Base-by-base conservation (phyloP, 2,797 vertebrate species). In the Acanthiza pusilla region DNA sequence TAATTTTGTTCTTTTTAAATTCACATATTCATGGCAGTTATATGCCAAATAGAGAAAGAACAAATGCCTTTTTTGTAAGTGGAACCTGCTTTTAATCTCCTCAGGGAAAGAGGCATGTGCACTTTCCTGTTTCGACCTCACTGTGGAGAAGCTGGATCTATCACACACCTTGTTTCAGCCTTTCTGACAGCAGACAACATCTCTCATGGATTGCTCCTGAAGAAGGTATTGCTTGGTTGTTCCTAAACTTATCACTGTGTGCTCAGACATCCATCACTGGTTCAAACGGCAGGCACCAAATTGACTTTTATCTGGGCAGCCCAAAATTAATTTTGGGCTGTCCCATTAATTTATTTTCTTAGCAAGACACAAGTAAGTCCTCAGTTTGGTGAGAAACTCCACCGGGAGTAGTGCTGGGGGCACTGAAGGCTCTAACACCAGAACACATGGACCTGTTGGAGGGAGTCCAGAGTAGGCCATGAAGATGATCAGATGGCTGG, bases 111-210 rank as follows among this genome's bases (percentile, higher is more conserved):
- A 92, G 98, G 99, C 45, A 98, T 99, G 80, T 99, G 98, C 97
- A 99, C 99, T 4, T 99, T 99, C 93, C 98, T 99, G 88, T 99
- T 99, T 84, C 98, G 99, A 55, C 99, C 99, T 54, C 99, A 99
- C 97, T 99, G 99, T 68, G 99, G 99, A 20, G 99, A 99, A 97
- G 99, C 99, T 2, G 99, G 99, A 45, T 99, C 99, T 96, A 99
- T 99, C 97, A 99, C 99, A 21, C 99, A 99, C 93, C 97, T 99
- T 83, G 99, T 99, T 45, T 98, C 99, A 5, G 99, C 99, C 94
- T 99, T 99, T 96, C 98, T 99, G 42, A 99, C 98, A 9, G 98
- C 99, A 1, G 99, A 99, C 97, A 99, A 99, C 97, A 99, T 99
- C 97, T 99, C 99, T 50, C 99, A 99, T 0, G 99, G 99, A 85